phyloP scores from a whole-genome alignment of 92 coral and sea anemone genomes.

The Paragorgia papillata region DNA sequence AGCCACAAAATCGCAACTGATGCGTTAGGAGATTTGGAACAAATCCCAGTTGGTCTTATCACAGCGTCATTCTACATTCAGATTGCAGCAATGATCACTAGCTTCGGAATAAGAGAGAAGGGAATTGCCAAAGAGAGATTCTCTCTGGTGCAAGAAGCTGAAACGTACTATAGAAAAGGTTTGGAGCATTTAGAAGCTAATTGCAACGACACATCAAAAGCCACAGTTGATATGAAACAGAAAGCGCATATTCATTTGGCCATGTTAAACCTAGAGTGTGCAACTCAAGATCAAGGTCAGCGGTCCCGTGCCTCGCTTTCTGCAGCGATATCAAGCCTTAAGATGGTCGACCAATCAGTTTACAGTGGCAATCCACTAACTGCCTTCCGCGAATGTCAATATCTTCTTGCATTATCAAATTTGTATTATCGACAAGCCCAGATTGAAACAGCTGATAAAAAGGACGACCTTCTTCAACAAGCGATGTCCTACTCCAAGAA shows the following conservation, averaged over 20 bases:
- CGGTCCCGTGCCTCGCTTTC: no score
- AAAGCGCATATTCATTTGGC: conserved; percentile 32
- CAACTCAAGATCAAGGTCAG: no score
- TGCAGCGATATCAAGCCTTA: no score
- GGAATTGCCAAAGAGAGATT: background rate
- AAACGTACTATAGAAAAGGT: conserved; percentile 7
- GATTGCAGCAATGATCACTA: conserved; percentile 39
- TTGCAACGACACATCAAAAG: conserved; percentile 5
- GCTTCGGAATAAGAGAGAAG: conserved; percentile 14
- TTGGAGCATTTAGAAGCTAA: background rate
- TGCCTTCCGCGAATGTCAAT: conserved; percentile 29
- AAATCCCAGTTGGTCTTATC: conserved; percentile 25
- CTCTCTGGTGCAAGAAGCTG: conserved; percentile 17
- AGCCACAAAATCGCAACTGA: conserved; percentile 34
- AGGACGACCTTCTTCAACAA: background rate
- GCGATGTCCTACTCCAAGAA: conserved; percentile 22
- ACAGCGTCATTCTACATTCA: conserved; percentile 36
- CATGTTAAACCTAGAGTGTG: background rate
- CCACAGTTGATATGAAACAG: conserved; percentile 30
- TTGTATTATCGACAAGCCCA: conserved; percentile 22
- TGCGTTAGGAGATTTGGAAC: conserved; percentile 7
- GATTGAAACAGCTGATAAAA: background rate
- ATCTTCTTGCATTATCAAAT: conserved; percentile 11
- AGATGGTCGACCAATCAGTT: background rate
- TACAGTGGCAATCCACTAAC: conserved; percentile 15